These are phyloP conservation scores for Limnephilus auricula DNA, from an alignment of 2,888 invertebrate genomes.

Conservation along the genomic window DNA sequence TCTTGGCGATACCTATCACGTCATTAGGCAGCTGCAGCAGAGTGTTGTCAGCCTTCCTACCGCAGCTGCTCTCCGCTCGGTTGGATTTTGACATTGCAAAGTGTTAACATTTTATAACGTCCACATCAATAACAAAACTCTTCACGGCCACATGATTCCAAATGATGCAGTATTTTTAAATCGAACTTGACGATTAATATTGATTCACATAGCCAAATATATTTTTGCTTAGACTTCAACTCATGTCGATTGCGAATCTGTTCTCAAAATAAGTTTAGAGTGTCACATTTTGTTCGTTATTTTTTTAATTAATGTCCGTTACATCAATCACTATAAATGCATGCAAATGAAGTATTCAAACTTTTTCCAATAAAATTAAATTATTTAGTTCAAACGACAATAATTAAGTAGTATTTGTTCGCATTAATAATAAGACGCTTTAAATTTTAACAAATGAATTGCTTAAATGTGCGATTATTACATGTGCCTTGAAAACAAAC, in stretches of 20 bases:
- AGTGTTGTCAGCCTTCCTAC: conserved; percentile 73
- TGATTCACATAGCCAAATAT: background rate
- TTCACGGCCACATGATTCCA: background rate
- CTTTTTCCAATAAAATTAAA: background rate
- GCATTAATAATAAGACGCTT: background rate
- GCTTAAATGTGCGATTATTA: background rate
- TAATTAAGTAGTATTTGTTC: background rate
- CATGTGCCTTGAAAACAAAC: background rate
- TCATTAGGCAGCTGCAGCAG: conserved; percentile 75
- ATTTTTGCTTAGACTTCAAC: background rate
- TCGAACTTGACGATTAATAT: background rate
- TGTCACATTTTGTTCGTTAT: background rate
- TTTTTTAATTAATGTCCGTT: background rate
- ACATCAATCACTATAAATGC: background rate
- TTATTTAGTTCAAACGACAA: background rate
- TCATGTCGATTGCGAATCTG: background rate
- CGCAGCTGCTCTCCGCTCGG: conserved; percentile 66
- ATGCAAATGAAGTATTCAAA: background rate
- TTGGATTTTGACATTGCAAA: conserved; percentile 55
- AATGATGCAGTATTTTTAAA: background rate
- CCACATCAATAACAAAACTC: conserved; percentile 4
- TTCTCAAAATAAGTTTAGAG: background rate
- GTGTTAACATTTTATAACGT: conserved; percentile 49
- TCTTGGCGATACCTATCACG: conserved; percentile 74
- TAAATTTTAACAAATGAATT: background rate